Evolutionary conservation across 2,888 invertebrate genomes (phyloP).

Genomic region (Tetrapedia diversipes): DNA sequence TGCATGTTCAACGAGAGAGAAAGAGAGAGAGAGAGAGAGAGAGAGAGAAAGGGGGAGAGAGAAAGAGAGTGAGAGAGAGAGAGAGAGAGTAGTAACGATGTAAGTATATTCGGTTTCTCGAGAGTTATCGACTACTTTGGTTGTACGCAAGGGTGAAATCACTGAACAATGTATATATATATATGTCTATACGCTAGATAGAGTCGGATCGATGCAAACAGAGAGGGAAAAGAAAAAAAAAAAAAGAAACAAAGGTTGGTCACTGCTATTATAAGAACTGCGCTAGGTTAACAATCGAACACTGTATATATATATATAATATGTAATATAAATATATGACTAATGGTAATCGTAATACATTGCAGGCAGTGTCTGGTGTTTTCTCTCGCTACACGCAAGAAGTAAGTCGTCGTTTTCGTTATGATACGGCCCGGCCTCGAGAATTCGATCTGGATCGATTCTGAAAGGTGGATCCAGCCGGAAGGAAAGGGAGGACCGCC

Average conservation of each 20-base stretch:
- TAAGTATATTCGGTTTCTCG: not conserved
- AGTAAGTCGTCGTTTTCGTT: constrained; percentile 56
- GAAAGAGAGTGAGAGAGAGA: not conserved
- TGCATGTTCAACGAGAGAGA: no score
- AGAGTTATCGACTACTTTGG: constrained; percentile 1
- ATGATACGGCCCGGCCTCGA: constrained; percentile 48
- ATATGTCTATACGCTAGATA: constrained; percentile 22
- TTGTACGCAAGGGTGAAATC: constrained; percentile 9
- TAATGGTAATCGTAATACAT: constrained; percentile 56
- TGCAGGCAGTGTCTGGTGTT: constrained; percentile 59
- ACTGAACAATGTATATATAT: constrained; percentile 8
- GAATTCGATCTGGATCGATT: constrained; percentile 56
- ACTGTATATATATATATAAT: constrained; percentile 10
- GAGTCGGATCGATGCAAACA: constrained; percentile 17
- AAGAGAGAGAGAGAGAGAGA: no score
- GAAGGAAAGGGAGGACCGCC: constrained; percentile 28
- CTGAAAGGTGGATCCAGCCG: constrained; percentile 23
- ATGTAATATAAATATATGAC: no score
- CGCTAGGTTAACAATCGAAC: constrained; percentile 36
- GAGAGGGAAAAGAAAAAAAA: constrained; percentile 15
- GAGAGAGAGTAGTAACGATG: not conserved
- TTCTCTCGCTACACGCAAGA: constrained; percentile 53
- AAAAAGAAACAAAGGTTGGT: constrained; percentile 36
- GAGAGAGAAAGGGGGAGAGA: no score
- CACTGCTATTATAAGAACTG: constrained; percentile 56